These are phyloP conservation scores for Drosophila bipectinata DNA, from an alignment of 1,140 invertebrate genomes.

Conservation along the genomic window DNA sequence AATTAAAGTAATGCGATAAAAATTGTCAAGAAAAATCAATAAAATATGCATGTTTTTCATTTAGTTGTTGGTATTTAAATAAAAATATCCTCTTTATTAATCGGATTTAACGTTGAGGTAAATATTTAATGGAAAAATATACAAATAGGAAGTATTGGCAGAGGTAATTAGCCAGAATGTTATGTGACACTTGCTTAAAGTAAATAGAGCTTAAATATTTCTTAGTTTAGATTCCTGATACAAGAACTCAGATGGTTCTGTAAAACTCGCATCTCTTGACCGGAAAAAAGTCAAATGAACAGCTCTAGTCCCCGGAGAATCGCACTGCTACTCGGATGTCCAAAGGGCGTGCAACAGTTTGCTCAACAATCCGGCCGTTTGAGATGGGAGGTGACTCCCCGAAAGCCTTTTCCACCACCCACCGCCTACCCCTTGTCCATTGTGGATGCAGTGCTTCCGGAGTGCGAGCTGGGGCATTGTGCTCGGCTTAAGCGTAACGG, in stretches of 20 bases:
- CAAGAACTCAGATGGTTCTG: neutral
- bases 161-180: neutral
- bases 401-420: neutral
- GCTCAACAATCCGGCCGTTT: constrained; percentile 42
- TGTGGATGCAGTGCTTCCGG: constrained; percentile 90
- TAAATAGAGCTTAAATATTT: neutral
- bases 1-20: neutral
- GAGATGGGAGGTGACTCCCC: constrained; percentile 13
- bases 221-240: neutral
- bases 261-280: neutral
- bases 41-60: too few species aligned
- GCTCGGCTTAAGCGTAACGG: constrained; percentile 88
- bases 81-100: too few species aligned
- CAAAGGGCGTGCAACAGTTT: constrained; percentile 71
- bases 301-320: neutral
- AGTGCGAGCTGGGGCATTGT: constrained; percentile 88
- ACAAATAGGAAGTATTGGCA: neutral
- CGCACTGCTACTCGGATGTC: constrained; percentile 50
- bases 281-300: neutral
- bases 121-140: neutral
- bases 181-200: neutral
- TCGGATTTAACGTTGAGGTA: too few species aligned
- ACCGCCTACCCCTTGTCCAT: constrained; percentile 89
- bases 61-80: neutral
- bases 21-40: too few species aligned